Base-by-base conservation (phyloP, 2,888 invertebrate genomes). In the Ditula angustiorana region DNA sequence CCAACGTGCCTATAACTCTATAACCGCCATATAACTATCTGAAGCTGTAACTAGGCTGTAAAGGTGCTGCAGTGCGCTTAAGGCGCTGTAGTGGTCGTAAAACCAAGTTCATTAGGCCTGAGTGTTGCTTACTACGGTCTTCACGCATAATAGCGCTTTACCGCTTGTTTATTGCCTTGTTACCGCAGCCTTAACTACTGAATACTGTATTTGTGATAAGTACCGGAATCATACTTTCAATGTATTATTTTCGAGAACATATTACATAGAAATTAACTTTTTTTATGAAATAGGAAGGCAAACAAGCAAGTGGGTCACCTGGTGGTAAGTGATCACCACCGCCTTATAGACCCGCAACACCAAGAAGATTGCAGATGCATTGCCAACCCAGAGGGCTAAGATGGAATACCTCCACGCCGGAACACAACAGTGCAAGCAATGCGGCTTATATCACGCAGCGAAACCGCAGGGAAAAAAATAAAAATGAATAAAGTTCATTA, bases 111-210 rank as follows among this genome's bases (percentile, higher is more conserved):
- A 23, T 53, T 53, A 53, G 53, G 53, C 53, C 35, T 35, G 21
- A 53, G 53, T 35, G 53, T 53, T 53, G 53, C 35, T 50, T 11
- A 19, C 50, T n/a, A 16, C 23, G 52, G 52, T 53, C 52, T 53
- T 53, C 35, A 35, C 21, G 53, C 23, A 35, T 53, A 53, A 53
- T 53, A 53, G 53, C 23, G n/a, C 13, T 35, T 46, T 11, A 53
- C 7, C 26, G 53, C 23, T 23, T 2, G 23, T 53, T 53, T 53
- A 53, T 23, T 21, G 2, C 53, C 53, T 35, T 50, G 50, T 35
- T 35, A 23, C 53, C 33, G 13, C 53, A n/a, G 21, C 0, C 13
- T n/a, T 35, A 21, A 53, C 23, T 21, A n/a, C 30, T 53, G 8
- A n/a, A 23, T n/a, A 8, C 13, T 19, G 5, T 10, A 8, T 19